These are phyloP conservation scores for Sandelia bainsii DNA, from an alignment of 2,797 vertebrate species.

Conservation along the genomic window DNA sequence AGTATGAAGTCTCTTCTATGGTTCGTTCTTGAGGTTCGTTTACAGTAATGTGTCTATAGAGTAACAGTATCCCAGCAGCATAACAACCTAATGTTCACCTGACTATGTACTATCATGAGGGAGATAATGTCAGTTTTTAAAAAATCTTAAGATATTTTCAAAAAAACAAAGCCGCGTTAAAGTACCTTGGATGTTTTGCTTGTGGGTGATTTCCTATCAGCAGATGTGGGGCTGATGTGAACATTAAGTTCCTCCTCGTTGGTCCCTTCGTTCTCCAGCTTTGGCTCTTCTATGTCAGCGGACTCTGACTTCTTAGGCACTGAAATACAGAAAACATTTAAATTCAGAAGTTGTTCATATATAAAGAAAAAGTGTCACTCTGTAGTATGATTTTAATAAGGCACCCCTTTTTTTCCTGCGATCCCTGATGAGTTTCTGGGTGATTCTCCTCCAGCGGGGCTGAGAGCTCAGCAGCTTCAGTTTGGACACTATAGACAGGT, in stretches of 20 bases:
- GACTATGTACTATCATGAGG: too few species aligned
- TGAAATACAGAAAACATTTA: slow-evolving; percentile 52
- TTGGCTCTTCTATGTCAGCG: slow-evolving; percentile 92
- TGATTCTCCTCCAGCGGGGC: slow-evolving; percentile 95
- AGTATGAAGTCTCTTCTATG: too few species aligned
- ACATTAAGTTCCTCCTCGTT: slow-evolving; percentile 91
- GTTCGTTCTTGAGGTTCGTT: too few species aligned
- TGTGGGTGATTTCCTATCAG: slow-evolving; percentile 90
- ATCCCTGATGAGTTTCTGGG: slow-evolving; percentile 95
- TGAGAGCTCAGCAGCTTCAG: slow-evolving; percentile 94
- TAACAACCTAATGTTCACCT: too few species aligned
- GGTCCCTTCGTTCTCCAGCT: slow-evolving; percentile 94
- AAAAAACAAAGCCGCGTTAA: too few species aligned
- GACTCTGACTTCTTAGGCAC: slow-evolving; percentile 95
- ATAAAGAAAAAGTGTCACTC: neutral
- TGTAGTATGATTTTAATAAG: neutral
- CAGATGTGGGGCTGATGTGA: slow-evolving; percentile 87
- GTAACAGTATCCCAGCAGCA: too few species aligned
- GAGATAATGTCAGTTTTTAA: too few species aligned
- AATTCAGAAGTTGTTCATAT: neutral
- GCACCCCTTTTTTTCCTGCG: slow-evolving; percentile 94
- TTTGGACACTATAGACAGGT: slow-evolving; percentile 95
- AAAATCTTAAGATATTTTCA: too few species aligned
- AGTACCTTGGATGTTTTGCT: slow-evolving; percentile 91
- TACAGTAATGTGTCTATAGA: too few species aligned